Conservation (phyloP, 37 sponge, comb jelly and placozoan genomes). For the Chondrosia reniformis region DNA sequence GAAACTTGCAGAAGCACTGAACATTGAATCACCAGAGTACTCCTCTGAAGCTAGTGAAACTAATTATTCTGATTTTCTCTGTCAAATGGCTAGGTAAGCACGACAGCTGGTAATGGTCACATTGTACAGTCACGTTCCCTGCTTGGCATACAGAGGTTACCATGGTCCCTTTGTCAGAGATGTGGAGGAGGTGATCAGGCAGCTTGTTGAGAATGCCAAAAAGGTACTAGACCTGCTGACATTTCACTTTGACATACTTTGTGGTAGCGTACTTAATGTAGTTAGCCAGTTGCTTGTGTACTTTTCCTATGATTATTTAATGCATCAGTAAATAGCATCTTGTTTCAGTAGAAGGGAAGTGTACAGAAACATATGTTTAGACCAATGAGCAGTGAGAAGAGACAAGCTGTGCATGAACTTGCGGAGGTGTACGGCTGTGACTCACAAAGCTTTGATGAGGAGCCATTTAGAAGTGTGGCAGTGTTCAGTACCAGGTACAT, state of each 20-base stretch:
- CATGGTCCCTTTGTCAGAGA: constrained; percentile 2
- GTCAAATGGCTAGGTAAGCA: constrained; percentile 6
- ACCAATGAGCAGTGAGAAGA: constrained; percentile 50
- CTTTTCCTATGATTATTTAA: too few relatives aligned
- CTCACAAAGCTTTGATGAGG: constrained; percentile 47
- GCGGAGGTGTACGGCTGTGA: constrained; percentile 56
- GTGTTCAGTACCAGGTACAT: constrained; percentile 47
- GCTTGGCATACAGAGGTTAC: too few relatives aligned
- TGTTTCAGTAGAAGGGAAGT: background rate
- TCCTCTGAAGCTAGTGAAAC: background rate
- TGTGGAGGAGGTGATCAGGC: constrained; percentile 1
- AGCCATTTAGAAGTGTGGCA: constrained; percentile 55
- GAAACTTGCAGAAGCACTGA: constrained; percentile 10
- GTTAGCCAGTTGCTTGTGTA: too few relatives aligned
- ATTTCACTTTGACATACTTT: too few relatives aligned
- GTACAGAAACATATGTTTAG: constrained; percentile 20
- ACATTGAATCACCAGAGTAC: background rate
- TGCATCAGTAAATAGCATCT: background rate
- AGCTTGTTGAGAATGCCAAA: background rate
- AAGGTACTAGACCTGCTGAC: too few relatives aligned
- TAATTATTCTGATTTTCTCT: constrained; percentile 11
- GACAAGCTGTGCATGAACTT: constrained; percentile 74
- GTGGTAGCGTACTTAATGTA: too few relatives aligned
- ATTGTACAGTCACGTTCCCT: too few relatives aligned
- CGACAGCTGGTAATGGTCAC: background rate